These are phyloP conservation scores for Chironomus tepperi DNA, from an alignment of 1,140 invertebrate species.

Conservation along the genomic window DNA sequence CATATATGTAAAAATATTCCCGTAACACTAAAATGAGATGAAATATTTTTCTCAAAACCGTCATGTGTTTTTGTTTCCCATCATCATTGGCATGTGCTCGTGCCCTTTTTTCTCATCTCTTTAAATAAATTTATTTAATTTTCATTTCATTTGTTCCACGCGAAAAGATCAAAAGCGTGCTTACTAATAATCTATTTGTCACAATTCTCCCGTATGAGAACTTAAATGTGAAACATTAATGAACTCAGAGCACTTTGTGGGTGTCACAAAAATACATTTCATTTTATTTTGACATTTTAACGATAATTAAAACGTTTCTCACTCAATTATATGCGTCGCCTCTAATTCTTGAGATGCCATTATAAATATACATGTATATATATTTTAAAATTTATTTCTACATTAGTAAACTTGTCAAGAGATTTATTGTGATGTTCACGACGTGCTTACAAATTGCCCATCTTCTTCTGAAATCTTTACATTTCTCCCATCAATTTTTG, in stretches of 20 bases:
- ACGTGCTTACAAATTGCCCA: slow-evolving; percentile 11
- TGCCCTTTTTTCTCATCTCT: not conserved
- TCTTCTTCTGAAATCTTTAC: not conserved
- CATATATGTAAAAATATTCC: no score
- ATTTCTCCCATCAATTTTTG: not conserved
- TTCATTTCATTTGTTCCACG: not conserved
- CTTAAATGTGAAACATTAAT: not conserved
- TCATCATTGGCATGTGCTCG: not conserved
- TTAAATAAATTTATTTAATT: not conserved
- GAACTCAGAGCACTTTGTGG: not conserved
- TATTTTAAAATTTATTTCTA: not conserved
- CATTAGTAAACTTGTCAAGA: slow-evolving; percentile 13
- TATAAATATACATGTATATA: no score
- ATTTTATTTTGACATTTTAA: slow-evolving; percentile 20
- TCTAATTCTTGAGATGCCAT: not conserved
- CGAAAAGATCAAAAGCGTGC: slow-evolving; percentile 11
- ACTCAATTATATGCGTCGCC: slow-evolving; percentile 22
- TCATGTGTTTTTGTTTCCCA: not conserved
- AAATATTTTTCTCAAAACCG: not conserved
- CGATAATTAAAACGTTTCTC: slow-evolving; percentile 23
- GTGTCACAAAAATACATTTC: not conserved
- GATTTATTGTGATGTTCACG: slow-evolving; percentile 19
- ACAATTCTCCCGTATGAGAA: not conserved
- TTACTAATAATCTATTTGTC: not conserved
- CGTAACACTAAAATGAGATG: not conserved